A percentile compares a stretch with the other conserved stretches of the same genome.
Evolutionary conservation across 2,888 invertebrate genomes (phyloP).

Genomic region (Cosmia pyralina): DNA sequence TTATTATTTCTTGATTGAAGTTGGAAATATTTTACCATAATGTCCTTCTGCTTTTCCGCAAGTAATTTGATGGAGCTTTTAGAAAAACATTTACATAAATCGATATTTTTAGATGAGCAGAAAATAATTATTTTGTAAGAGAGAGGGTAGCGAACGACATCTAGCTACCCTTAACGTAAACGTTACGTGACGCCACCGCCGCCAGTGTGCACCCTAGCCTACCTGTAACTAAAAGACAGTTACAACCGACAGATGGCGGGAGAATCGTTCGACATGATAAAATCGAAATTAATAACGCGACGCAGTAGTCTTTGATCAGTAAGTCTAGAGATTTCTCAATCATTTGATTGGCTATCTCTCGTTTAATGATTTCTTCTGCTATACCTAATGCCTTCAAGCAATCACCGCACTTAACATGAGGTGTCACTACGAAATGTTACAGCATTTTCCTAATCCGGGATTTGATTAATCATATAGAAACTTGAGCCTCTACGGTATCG

Average conservation of each 20-base stretch:
- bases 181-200: neutral
- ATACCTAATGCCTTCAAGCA: neutral
- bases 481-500: no score
- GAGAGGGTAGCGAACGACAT: constrained; percentile 38
- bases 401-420: neutral
- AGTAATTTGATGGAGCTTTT: constrained; percentile 20
- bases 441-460: neutral
- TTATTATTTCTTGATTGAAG: constrained; percentile 43
- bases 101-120: neutral
- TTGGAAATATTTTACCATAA: constrained; percentile 38
- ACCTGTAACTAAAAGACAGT: constrained; percentile 3
- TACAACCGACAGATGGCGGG: constrained; percentile 39
- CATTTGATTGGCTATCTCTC: neutral
- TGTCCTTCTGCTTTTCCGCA: constrained; percentile 17
- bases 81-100: constrained; percentile 9
- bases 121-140: constrained; percentile 5
- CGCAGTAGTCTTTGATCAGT: neutral
- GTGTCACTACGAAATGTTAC: neutral
- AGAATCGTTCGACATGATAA: constrained; percentile 7
- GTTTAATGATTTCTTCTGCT: neutral
- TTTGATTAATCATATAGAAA: neutral
- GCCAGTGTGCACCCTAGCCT: constrained; percentile 1
- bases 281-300: constrained; percentile 27
- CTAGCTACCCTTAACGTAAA: constrained; percentile 26
- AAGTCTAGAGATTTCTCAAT: neutral